Conservation (phyloP, 2,888 invertebrate genomes). For the Nephrotoma guestfalica region DNA sequence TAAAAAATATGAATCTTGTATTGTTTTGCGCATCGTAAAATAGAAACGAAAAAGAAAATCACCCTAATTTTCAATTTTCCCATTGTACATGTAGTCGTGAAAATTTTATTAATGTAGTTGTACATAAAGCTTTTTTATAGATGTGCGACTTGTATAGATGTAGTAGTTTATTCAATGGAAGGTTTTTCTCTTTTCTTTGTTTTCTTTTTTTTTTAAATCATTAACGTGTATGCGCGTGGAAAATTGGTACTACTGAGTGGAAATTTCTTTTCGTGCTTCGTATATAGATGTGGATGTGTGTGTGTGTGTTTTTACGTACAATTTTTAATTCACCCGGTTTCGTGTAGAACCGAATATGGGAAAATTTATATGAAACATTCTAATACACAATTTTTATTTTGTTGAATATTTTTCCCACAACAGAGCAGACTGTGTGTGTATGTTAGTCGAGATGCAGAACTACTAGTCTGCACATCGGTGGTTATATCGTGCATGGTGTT, state of each 20-base stretch:
- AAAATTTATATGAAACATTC: neutral
- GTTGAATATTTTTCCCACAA: neutral
- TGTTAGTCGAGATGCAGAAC: slow-evolving; percentile 6
- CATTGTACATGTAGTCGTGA: neutral
- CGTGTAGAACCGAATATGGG: neutral
- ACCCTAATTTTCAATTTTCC: neutral
- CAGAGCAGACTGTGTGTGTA: neutral
- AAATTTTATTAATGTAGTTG: neutral
- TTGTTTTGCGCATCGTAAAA: neutral
- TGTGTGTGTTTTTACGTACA: neutral
- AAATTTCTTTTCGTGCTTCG: neutral
- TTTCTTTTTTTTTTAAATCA: neutral
- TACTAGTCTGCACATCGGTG: slow-evolving; percentile 3
- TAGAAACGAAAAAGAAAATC: neutral
- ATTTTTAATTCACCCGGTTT: neutral
- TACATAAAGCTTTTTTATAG: neutral
- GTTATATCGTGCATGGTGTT: neutral
- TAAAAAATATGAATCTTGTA: neutral
- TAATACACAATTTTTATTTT: slow-evolving; percentile 2
- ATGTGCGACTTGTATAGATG: neutral
- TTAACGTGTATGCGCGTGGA: slow-evolving; percentile 4
- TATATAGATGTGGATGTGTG: neutral
- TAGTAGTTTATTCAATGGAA: neutral
- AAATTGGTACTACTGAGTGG: slow-evolving; percentile 3
- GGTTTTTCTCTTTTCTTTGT: neutral